Evolutionary conservation across 2,888 invertebrate species (phyloP).

Genomic region (Watsonalla cultraria): DNA sequence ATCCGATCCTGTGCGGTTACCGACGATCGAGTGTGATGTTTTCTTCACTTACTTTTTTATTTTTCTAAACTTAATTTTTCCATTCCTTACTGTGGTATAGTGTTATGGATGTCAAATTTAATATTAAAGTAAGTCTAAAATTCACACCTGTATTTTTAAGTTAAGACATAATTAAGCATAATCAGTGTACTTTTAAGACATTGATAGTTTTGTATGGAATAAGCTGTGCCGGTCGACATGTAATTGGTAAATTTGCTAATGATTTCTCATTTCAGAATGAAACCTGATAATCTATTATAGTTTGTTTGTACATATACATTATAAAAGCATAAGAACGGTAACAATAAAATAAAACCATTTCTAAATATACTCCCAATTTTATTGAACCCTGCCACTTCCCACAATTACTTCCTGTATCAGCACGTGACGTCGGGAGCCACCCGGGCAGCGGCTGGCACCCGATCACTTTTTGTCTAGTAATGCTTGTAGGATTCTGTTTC

Average conservation of each 20-base stretch:
- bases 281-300: slow-evolving; percentile 73
- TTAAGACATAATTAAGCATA: slow-evolving; percentile 69
- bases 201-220: slow-evolving; percentile 54
- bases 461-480: slow-evolving; percentile 38
- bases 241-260: slow-evolving; percentile 58
- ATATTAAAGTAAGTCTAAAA: slow-evolving; percentile 55
- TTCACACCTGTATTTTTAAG: slow-evolving; percentile 70
- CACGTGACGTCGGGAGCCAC: no score
- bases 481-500: slow-evolving; percentile 60
- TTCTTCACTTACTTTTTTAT: slow-evolving; percentile 48
- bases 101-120: slow-evolving; percentile 67
- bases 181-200: slow-evolving; percentile 65
- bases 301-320: slow-evolving; percentile 78
- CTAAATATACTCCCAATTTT: slow-evolving; percentile 54
- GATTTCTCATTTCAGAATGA: slow-evolving; percentile 71
- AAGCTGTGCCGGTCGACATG: slow-evolving; percentile 44
- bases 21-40: slow-evolving; percentile 51
- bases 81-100: slow-evolving; percentile 77
- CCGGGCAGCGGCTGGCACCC: no score
- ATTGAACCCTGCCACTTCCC: slow-evolving; percentile 15
- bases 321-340: slow-evolving; percentile 74
- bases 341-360: slow-evolving; percentile 75
- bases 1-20: slow-evolving; percentile 34
- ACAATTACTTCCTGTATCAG: background rate
- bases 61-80: slow-evolving; percentile 63